Conservation (phyloP, 2,888 invertebrate species). For the Drosophila macrospina region DNA sequence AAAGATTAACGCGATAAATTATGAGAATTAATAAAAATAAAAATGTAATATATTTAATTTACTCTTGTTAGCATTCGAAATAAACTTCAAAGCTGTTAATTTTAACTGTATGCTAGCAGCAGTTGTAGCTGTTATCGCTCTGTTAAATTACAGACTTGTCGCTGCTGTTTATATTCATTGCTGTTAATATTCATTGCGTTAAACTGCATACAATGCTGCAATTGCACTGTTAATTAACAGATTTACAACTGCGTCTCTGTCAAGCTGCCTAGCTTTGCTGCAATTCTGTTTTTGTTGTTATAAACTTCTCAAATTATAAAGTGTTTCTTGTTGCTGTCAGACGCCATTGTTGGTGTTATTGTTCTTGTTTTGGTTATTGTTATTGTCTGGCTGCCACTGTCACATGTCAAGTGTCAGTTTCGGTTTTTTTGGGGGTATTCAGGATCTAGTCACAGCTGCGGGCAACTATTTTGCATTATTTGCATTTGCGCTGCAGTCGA, state of each 20-base stretch:
- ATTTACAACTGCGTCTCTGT: conserved; percentile 2
- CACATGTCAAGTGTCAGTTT: conserved; percentile 73
- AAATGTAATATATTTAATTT: too few relatives aligned
- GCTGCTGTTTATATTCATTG: background rate
- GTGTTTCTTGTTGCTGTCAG: conserved; percentile 36
- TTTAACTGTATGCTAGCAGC: background rate
- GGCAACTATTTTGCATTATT: conserved; percentile 68
- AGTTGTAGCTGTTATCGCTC: too few relatives aligned
- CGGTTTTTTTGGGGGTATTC: conserved; percentile 28
- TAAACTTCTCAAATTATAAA: conserved; percentile 38
- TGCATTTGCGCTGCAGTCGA: conserved; percentile 37
- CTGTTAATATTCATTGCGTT: background rate
- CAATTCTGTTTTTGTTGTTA: conserved; percentile 13
- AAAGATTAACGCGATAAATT: background rate
- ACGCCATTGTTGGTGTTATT: conserved; percentile 4
- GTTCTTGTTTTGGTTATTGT: conserved; percentile 29
- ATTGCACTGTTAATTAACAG: conserved; percentile 36
- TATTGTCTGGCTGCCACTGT: conserved; percentile 71
- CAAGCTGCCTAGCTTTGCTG: background rate
- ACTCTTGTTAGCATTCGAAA: too few relatives aligned
- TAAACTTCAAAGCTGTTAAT: background rate
- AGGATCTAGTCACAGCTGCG: conserved; percentile 52
- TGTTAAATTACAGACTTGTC: background rate
- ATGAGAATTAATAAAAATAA: too few relatives aligned
- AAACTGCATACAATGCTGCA: background rate